phyloP scores from a whole-genome alignment of 2,113 vertebrate genomes.

The Poicephalus gulielmi region DNA sequence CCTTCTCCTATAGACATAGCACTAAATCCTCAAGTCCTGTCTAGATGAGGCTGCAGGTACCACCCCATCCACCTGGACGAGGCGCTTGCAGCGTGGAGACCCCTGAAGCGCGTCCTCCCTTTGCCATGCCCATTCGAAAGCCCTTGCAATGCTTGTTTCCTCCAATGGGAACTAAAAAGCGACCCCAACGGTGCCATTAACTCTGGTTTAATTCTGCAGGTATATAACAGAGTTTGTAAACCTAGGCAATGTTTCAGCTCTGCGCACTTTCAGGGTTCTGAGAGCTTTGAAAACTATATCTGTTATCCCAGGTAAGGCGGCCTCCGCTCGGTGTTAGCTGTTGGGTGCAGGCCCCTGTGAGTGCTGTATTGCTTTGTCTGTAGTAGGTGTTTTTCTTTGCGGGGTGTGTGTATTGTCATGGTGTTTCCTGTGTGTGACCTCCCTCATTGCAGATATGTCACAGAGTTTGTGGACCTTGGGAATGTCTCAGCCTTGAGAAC shows the following conservation, averaged over 20 bases:
- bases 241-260: conserved; percentile 99
- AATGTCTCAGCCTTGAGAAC: conserved; percentile 99
- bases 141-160: not conserved
- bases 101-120: not conserved
- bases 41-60: rapidly evolving
- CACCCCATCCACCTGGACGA: not conserved
- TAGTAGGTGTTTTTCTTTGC: conserved; percentile 78
- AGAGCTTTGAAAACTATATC: conserved; percentile 99
- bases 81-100: not conserved
- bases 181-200: conserved; percentile 77
- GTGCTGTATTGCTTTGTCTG: conserved; percentile 86
- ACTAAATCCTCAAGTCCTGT: rapidly evolving
- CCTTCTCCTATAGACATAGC: no score
- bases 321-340: conserved; percentile 92
- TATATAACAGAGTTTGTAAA: conserved; percentile 99
- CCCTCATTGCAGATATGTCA: conserved; percentile 99
- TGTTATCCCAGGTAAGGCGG: conserved; percentile 98
- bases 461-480: conserved; percentile 99
- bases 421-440: conserved; percentile 97
- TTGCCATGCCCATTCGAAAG: not conserved
- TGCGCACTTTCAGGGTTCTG: conserved; percentile 97
- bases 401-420: conserved; percentile 89
- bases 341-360: conserved; percentile 92
- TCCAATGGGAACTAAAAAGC: not conserved
- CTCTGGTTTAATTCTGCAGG: conserved; percentile 99